Conservation (phyloP, 1,140 invertebrate genomes). For the Leptopilina boulardi region DNA sequence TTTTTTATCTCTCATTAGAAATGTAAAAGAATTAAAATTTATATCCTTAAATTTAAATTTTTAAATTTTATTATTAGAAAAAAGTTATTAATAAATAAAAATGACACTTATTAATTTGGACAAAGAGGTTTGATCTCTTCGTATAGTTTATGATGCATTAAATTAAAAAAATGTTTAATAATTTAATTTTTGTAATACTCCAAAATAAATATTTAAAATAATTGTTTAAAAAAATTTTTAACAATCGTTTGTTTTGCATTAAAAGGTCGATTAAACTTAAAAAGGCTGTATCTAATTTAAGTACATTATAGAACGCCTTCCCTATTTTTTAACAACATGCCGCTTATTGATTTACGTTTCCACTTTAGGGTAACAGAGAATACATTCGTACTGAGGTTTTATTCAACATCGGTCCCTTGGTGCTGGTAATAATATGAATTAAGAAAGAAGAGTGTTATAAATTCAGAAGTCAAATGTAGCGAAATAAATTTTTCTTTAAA, state of each 20-base stretch:
- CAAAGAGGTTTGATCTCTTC: too few relatives aligned
- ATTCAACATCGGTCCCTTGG: constrained; percentile 57
- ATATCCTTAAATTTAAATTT: too few relatives aligned
- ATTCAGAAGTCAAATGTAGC: constrained; percentile 67
- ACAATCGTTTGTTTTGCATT: neutral
- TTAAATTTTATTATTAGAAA: too few relatives aligned
- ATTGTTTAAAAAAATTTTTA: neutral
- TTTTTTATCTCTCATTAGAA: too few relatives aligned
- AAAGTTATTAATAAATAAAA: too few relatives aligned
- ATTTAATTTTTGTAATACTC: too few relatives aligned
- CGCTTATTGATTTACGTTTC: constrained; percentile 52
- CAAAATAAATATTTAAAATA: neutral
- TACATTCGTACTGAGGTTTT: constrained; percentile 50
- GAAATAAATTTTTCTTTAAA: constrained; percentile 65
- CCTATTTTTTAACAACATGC: constrained; percentile 1
- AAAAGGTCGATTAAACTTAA: neutral
- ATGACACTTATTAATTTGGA: too few relatives aligned
- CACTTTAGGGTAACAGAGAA: constrained; percentile 40
- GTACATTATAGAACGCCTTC: neutral
- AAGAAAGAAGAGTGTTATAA: constrained; percentile 60
- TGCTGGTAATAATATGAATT: constrained; percentile 40
- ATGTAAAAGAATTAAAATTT: too few relatives aligned
- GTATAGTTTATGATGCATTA: too few relatives aligned
- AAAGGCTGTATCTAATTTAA: neutral
- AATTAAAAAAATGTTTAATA: too few relatives aligned